phyloP scores from a whole-genome alignment of 92 coral and sea anemone species.

The Parazoanthus atlanticus region DNA sequence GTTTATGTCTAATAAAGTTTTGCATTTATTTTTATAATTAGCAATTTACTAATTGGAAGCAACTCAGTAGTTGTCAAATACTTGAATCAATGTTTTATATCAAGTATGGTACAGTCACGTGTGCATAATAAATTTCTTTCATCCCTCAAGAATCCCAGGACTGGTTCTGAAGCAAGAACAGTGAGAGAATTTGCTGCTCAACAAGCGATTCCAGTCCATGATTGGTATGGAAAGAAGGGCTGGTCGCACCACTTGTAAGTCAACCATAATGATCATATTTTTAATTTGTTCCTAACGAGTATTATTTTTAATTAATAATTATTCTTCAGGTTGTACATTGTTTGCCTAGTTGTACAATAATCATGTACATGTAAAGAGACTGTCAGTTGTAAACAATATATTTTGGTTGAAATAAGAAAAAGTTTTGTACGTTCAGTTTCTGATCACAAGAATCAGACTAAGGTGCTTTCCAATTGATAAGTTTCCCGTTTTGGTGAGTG shows the following conservation, averaged over 20 bases:
- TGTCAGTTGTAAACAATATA: not conserved
- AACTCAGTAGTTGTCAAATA: too few species aligned
- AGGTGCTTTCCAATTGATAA: too few species aligned
- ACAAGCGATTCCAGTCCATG: slow-evolving; percentile 65
- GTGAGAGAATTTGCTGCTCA: slow-evolving; percentile 74
- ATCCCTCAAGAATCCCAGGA: slow-evolving; percentile 49
- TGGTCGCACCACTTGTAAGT: slow-evolving; percentile 61
- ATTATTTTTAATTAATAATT: too few species aligned
- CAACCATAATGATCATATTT: too few species aligned
- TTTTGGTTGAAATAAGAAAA: not conserved
- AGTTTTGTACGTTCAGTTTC: not conserved
- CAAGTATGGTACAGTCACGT: not conserved
- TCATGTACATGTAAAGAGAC: not conserved
- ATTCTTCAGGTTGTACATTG: too few species aligned
- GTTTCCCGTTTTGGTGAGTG: too few species aligned
- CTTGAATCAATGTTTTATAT: not conserved
- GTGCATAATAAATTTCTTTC: not conserved
- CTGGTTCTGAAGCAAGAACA: slow-evolving; percentile 52
- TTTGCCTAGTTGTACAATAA: not conserved
- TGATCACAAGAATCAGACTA: too few species aligned
- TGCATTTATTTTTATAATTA: too few species aligned
- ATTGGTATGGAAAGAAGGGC: slow-evolving; percentile 81
- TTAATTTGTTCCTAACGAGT: too few species aligned
- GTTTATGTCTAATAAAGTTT: too few species aligned
- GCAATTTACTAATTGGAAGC: too few species aligned